Evolutionary conservation across 2,888 invertebrate species (phyloP).

Genomic region (Pollenia griseotomentosa): DNA sequence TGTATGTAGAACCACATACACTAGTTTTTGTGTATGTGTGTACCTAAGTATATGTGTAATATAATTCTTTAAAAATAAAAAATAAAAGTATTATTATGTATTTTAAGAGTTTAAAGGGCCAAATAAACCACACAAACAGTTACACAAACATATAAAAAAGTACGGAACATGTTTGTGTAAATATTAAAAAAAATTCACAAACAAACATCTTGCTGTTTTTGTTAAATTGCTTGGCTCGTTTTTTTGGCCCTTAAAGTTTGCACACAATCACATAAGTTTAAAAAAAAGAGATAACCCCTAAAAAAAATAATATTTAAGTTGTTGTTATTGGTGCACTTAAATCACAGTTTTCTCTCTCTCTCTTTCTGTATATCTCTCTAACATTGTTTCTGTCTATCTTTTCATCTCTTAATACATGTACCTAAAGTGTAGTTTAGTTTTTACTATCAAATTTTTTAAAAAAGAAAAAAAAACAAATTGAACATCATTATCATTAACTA

Average conservation of each 20-base stretch:
- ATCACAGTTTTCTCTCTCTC: constrained; percentile 13
- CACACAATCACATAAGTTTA: neutral
- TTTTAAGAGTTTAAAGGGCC: neutral
- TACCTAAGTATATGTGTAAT: neutral
- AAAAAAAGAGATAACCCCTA: neutral
- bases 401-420: constrained; percentile 21
- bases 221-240: neutral
- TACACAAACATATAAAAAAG: too few relatives aligned
- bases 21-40: neutral
- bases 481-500: constrained; percentile 14
- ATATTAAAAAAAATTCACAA: neutral
- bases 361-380: neutral
- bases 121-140: too few relatives aligned
- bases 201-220: too few relatives aligned
- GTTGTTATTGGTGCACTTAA: constrained; percentile 42
- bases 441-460: neutral
- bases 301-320: neutral
- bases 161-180: neutral
- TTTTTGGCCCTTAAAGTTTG: constrained; percentile 36
- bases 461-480: neutral
- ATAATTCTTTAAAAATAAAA: neutral
- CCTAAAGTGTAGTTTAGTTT: constrained; percentile 35
- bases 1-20: neutral
- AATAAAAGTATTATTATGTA: neutral
- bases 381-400: neutral